phyloP scores from a whole-genome alignment of 2,888 invertebrate species.

The Cenopis cana region DNA sequence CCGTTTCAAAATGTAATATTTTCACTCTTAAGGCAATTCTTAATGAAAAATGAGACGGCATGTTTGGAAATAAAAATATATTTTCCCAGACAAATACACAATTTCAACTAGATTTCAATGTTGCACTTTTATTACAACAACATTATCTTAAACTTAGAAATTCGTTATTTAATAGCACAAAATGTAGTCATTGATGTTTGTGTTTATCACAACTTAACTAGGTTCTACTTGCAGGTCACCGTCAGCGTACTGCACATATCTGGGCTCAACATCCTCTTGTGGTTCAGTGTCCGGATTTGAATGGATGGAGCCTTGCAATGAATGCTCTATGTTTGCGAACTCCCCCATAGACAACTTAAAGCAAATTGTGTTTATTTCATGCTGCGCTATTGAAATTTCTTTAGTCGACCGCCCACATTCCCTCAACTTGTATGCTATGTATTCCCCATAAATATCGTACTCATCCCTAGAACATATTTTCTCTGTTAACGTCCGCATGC shows the following conservation, averaged over 20 bases:
- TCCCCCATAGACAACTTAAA: constrained; percentile 40
- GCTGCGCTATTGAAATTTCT: constrained; percentile 40
- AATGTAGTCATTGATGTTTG: too few relatives aligned
- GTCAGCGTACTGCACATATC: constrained; percentile 18
- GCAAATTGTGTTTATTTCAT: constrained; percentile 42
- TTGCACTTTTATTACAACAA: too few relatives aligned
- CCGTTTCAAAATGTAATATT: too few relatives aligned
- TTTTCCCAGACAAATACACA: too few relatives aligned
- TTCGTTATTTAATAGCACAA: not conserved
- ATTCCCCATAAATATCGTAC: constrained; percentile 41
- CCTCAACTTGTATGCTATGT: constrained; percentile 35
- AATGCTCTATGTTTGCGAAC: constrained; percentile 19
- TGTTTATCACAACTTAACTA: not conserved
- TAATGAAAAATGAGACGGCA: too few relatives aligned
- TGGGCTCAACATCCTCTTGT: constrained; percentile 3
- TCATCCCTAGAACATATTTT: constrained; percentile 39
- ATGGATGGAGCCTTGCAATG: constrained; percentile 28
- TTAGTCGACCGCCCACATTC: constrained; percentile 27
- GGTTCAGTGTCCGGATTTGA: constrained; percentile 17
- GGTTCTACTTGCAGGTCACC: constrained; percentile 1
- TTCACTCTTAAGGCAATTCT: too few relatives aligned
- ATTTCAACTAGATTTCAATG: too few relatives aligned
- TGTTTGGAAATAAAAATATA: too few relatives aligned
- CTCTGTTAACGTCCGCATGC: constrained; percentile 37
- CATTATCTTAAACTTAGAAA: not conserved